Evolutionary conservation across 2,888 invertebrate species (phyloP), one percentile per base, ranked within the genome.

Genomic region (Scrobipalpa atriplicella): DNA sequence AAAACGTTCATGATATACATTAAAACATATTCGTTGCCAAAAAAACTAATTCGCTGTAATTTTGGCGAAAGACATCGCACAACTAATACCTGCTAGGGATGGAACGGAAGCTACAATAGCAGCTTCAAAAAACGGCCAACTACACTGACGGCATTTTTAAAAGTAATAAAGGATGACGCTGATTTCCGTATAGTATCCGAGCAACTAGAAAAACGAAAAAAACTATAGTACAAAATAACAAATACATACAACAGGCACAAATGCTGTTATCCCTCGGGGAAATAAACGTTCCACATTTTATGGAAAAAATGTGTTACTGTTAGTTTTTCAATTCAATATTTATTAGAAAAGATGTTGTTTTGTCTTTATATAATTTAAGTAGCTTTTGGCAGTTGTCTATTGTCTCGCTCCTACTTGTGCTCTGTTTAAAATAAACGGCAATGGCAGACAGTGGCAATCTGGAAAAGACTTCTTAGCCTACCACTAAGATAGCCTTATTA

Each of bases 61-160:
- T 61, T 36, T 61, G 16, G 39, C 5, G 38, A 61, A n/a, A 36
- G 61, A 36, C 61, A 61, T 39, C 61, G 61, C 10, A 61, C 61
- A 38, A 41, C 38, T 6, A 61, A 61, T 19, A n/a, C 39, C 7
- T 38, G 38, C 39, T 39, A 61, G 61, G 39, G 61, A 13, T 61
- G 61, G 61, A 61, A 61, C 41, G 61, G 58, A 7, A 8, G 9
- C 2, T 58, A 9, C 13, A 58, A 58, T 11, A 7, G 29, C 21
- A 58, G 58, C 21, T 58, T 58, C 5, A 58, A 58, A 36, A 52
- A 52, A n/a, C 41, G 19, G 5, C 52, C 52, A 18, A 9, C 52
- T 11, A 18, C 19, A 8, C 7, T 52, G 8, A n/a, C 52, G 1
- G 52, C 52, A 6, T 52, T 52, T 13, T 52, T 52, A 52, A 52